A percentile compares a stretch with the other conserved stretches of the same genome.
Conservation (phyloP, 2,113 vertebrate species). For the Octodon degus region DNA sequence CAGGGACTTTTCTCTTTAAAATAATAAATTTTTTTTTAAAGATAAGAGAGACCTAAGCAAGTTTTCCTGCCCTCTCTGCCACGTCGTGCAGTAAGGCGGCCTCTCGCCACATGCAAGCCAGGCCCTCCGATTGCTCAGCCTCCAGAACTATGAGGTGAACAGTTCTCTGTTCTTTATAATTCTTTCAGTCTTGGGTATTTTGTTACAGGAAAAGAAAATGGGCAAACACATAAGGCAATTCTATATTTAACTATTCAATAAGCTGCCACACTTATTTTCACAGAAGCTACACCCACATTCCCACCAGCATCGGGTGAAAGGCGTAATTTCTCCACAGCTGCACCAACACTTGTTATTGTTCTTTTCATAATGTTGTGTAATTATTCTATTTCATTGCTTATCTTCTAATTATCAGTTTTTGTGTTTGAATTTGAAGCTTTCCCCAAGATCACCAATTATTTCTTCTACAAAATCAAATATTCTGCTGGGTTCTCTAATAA, state of each 20-base stretch:
- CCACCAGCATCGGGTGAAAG: background rate
- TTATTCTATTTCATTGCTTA: background rate
- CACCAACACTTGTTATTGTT: background rate
- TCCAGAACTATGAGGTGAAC: background rate
- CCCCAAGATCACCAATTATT: background rate
- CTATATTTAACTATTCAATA: background rate
- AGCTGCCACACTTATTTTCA: background rate
- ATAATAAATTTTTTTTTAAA: background rate
- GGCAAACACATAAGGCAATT: background rate
- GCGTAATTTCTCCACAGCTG: background rate
- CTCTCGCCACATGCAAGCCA: background rate
- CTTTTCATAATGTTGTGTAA: background rate
- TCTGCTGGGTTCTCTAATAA: background rate
- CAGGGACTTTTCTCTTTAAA: background rate
- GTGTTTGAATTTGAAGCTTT: slow-evolving; percentile 9
- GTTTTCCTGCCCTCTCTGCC: background rate
- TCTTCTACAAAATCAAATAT: background rate
- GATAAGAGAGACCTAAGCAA: background rate
- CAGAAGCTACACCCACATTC: background rate
- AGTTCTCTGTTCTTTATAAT: background rate
- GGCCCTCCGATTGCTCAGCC: background rate
- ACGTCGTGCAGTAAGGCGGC: background rate
- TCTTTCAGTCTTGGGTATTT: background rate
- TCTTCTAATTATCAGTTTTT: slow-evolving; percentile 15
- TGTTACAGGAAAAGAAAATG: background rate